Evolutionary conservation across 2,888 invertebrate genomes (phyloP), one percentile per base, ranked within the genome.

Genomic region (Hemithea aestivaria): DNA sequence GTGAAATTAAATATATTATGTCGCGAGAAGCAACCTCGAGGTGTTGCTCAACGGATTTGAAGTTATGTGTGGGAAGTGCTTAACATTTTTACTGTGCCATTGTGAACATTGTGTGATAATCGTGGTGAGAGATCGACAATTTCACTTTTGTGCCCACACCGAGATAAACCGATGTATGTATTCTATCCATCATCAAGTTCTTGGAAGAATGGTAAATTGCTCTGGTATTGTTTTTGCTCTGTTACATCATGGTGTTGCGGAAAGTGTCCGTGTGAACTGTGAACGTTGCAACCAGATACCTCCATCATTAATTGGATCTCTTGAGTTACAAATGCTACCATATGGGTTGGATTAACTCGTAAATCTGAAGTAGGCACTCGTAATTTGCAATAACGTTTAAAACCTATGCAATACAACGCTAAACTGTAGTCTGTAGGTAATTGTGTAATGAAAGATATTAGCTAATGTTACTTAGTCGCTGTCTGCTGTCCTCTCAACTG

Each of bases 141-240:
- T 82, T 83, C 82, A 75, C 81, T 78, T 78, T 73, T 73, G 68
- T 66, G 65, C 55, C 55, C 51, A 58, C 58, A 46, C 54, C 46
- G 44, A 48, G 59, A 58, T 58, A 51, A 56, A 58, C 52, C 41
- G 11, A 57, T 58, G 63, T 56, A 53, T 27, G 46, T 53, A 49
- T 43, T n/a, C 27, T 40, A 37, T 37, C 35, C 27, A 46, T 45
- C 46, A 44, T 38, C 28, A 27, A 27, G 32, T 45, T 47, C 46
- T 40, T 39, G 37, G 46, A 39, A 42, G 34, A 47, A 41, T 43
- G 40, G 23, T 25, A 40, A 30, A 35, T 47, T 48, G 38, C 24
- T 26, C 30, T 27, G 10, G 24, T 38, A 38, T 38, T 38, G 38
- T 34, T 41, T 30, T 43, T 40, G 42, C 25, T 39, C 36, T 39